Conservation (phyloP, 2,888 invertebrate genomes). For the Podotricha telesiphe region DNA sequence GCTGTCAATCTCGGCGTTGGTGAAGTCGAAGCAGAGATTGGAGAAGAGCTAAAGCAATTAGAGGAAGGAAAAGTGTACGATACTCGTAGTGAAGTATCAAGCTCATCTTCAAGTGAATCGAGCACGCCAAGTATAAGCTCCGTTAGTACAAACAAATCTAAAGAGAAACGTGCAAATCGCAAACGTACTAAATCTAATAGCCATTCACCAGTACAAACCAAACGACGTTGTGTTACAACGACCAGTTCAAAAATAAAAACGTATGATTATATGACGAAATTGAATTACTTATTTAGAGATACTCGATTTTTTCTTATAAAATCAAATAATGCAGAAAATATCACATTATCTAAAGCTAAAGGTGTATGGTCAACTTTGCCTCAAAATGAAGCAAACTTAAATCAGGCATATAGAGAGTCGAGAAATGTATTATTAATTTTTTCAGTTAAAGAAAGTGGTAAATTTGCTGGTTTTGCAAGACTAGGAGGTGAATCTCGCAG, state of each 20-base stretch:
- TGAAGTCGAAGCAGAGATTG: conserved; percentile 88
- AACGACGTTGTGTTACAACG: conserved; percentile 65
- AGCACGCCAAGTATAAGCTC: conserved; percentile 91
- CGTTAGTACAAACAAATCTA: conserved; percentile 88
- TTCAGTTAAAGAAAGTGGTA: conserved; percentile 99
- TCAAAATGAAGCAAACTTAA: conserved; percentile 97
- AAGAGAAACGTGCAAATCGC: conserved; percentile 82
- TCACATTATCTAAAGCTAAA: conserved; percentile 96
- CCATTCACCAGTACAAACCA: conserved; percentile 69
- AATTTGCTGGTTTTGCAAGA: conserved; percentile 97
- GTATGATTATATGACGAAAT: conserved; percentile 93
- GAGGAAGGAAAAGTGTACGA: conserved; percentile 91
- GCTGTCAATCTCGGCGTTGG: conserved; percentile 86
- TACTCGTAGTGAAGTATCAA: conserved; percentile 94
- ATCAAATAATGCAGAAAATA: conserved; percentile 98
- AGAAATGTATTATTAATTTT: conserved; percentile 97
- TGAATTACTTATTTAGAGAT: conserved; percentile 97
- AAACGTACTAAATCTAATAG: conserved; percentile 80
- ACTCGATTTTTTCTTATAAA: conserved; percentile 98
- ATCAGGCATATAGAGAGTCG: conserved; percentile 96
- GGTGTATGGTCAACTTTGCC: conserved; percentile 99
- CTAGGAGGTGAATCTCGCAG: conserved; percentile 94
- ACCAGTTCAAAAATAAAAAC: conserved; percentile 82
- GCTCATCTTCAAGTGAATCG: conserved; percentile 88
- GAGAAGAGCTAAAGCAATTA: conserved; percentile 90